phyloP scores from a whole-genome alignment of 2,888 invertebrate genomes.

The Platynereis dumerilii region DNA sequence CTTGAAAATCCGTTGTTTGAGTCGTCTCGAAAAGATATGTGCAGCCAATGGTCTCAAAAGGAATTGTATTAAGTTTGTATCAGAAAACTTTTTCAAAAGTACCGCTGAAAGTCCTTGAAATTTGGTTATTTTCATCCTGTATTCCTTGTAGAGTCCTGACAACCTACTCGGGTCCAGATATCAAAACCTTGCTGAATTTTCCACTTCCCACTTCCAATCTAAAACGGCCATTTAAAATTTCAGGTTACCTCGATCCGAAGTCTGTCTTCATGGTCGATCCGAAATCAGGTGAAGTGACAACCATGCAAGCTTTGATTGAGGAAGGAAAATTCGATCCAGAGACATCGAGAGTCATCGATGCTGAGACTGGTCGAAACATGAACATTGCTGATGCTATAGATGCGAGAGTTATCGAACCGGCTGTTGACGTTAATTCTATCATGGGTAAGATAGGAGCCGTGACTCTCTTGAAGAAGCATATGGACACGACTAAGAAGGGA shows the following conservation, averaged over 20 bases:
- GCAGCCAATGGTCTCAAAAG: slow-evolving; percentile 3
- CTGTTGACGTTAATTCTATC: slow-evolving; percentile 40
- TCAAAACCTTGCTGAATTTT: no score
- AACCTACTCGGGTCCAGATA: no score
- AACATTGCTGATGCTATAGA: slow-evolving; percentile 92
- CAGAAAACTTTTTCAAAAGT: no score
- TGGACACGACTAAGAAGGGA: slow-evolving; percentile 40
- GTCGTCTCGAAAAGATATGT: no score
- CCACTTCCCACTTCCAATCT: no score
- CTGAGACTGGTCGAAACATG: slow-evolving; percentile 83
- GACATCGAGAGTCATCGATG: slow-evolving; percentile 48
- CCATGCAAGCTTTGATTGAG: slow-evolving; percentile 47
- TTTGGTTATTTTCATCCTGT: no score
- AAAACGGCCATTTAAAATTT: no score
- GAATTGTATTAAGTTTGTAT: no score
- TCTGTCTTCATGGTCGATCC: slow-evolving; percentile 1
- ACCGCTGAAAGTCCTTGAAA: no score
- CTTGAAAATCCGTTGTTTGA: no score
- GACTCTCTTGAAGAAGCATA: slow-evolving; percentile 42
- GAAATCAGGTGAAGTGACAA: not conserved
- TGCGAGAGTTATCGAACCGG: slow-evolving; percentile 66
- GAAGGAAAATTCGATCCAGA: slow-evolving; percentile 49
- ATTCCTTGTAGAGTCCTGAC: no score
- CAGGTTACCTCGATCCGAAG: slow-evolving; percentile 34
- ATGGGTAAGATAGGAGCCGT: slow-evolving; percentile 46